Conservation (phyloP, 2,113 vertebrate species). For the Megaceryle torquata region DNA sequence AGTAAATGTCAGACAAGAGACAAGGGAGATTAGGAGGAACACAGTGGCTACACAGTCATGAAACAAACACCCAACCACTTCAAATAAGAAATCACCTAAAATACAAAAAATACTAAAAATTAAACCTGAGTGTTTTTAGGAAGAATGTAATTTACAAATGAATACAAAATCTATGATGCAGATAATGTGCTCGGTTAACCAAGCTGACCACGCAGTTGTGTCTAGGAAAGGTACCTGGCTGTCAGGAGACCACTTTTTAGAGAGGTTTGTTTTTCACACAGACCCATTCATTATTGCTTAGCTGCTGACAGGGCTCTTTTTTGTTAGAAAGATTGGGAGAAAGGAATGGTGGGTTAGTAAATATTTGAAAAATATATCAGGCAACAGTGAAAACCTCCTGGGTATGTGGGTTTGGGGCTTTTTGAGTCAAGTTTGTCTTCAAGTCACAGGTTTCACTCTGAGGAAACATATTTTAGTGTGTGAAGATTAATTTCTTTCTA, state of each 20-base stretch:
- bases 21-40: background rate
- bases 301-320: background rate
- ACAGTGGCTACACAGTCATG: background rate
- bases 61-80: background rate
- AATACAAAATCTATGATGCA: background rate
- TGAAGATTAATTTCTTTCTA: conserved; percentile 52
- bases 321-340: background rate
- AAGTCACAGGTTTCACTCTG: conserved; percentile 18
- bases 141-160: background rate
- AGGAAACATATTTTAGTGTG: conserved; percentile 40
- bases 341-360: background rate
- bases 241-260: background rate
- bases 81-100: background rate
- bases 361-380: conserved; percentile 7
- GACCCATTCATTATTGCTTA: background rate
- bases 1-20: background rate
- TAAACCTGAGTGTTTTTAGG: background rate
- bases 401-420: background rate
- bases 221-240: background rate
- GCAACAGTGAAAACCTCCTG: conserved; percentile 17
- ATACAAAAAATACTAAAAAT: background rate
- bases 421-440: background rate
- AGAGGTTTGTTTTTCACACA: background rate
- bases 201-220: background rate
- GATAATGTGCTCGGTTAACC: background rate